These are phyloP conservation scores for Phalanger gymnotis DNA, from an alignment of 2,797 vertebrate genomes.

Conservation along the genomic window DNA sequence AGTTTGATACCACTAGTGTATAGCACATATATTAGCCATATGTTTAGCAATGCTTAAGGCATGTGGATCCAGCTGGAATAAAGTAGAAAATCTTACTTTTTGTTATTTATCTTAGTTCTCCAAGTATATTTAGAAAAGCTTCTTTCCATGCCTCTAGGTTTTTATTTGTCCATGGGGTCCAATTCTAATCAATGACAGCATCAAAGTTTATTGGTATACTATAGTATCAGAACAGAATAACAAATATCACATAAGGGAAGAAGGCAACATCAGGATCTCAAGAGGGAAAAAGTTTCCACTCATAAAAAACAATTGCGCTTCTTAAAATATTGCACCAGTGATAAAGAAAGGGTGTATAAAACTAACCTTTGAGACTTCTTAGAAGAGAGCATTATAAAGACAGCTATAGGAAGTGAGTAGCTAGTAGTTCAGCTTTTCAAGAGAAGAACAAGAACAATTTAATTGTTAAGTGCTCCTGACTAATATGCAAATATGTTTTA, in stretches of 20 bases:
- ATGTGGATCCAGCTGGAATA: not conserved
- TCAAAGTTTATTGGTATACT: not conserved
- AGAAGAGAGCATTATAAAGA: not conserved
- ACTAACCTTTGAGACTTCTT: not conserved
- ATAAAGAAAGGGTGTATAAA: not conserved
- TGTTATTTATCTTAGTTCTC: slow-evolving; percentile 15
- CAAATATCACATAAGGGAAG: not conserved
- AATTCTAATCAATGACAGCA: slow-evolving; percentile 20
- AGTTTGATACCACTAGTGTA: too few species aligned
- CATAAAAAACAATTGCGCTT: slow-evolving; percentile 1
- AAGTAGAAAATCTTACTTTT: slow-evolving; percentile 1
- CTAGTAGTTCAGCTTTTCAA: not conserved
- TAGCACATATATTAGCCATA: too few species aligned
- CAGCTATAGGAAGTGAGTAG: not conserved
- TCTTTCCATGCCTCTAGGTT: not conserved
- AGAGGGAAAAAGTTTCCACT: not conserved
- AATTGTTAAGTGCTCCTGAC: not conserved
- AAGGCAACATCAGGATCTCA: not conserved
- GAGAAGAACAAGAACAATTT: not conserved
- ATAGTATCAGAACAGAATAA: slow-evolving; percentile 19
- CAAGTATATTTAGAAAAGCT: slow-evolving; percentile 8
- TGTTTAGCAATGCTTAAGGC: too few species aligned
- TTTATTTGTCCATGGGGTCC: slow-evolving; percentile 4
- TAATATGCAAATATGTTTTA: not conserved
- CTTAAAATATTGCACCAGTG: not conserved